Base-by-base conservation (phyloP, 1,140 invertebrate genomes). In the Sipha flava region DNA sequence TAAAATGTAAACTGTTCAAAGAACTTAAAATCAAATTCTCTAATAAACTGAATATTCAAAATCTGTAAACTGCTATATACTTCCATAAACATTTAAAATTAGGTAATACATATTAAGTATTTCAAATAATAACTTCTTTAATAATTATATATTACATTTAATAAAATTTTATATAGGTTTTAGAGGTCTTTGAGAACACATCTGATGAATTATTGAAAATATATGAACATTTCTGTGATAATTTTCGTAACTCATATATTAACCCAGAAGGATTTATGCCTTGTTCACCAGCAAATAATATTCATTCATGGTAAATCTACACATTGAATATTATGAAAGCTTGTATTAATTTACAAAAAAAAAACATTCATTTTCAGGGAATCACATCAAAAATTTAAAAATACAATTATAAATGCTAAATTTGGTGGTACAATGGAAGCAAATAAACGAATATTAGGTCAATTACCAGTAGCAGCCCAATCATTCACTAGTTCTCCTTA, bases 391-490 rank as follows among this genome's bases (percentile, higher is more conserved):
- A 89, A 93, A 83, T 96, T 95, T 83, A 94, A 96, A 84, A 92
- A 93, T 86, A 96, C 94, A 18, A 95, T 95, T 80, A 90, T 94
- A 31, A 91, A 92, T 87, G 94, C 94, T 77, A 91, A 93, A 84
- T 93, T 92, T 86, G 94, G 95, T 66, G 92, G 93, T 1, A 87
- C 90, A 57, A 92, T 90, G 0, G 95, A 97, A 87, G 95, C 95
- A 4, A 94, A 94, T 0, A 95, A 95, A 86, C 87, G 95, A 81
- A 89, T 98, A 59, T 87, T 98, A 81, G 93, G 94, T 37, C 95
- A 96, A 86, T 88, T 99, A 79, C 97, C 97, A 0, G 96, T 98
- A 68, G 96, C 94, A 86, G 94, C 95, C 7, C 96, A 99, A 86
- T 96, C 94, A 1, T 98, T 94, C 83, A 95, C 93, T 80, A 91